Base-by-base conservation (phyloP, 2,888 invertebrate genomes). In the Zaprionus obscuricornis region DNA sequence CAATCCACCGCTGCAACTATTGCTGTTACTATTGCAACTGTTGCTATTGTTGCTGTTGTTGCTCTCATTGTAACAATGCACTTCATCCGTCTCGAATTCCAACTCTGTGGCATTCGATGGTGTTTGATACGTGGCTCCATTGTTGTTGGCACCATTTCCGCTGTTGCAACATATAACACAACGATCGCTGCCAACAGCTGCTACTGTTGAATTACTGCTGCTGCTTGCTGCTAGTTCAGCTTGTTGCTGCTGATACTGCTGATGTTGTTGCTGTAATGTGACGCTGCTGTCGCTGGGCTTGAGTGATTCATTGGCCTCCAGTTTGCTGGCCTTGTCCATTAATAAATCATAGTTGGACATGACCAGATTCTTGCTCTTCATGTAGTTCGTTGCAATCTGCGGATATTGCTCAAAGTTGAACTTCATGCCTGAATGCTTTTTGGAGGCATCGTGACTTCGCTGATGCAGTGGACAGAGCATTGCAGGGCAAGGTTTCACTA, bases 61-160 rank as follows among this genome's bases (percentile, higher is more conserved):
- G 51, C 52, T 37, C 27, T 70, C 64, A 17, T 70, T 43, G 27
- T 76, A 86, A 37, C 85, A 81, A 43, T 87, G 85, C 56, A 87
- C 82, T 33, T 89, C 88, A 50, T 90, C 89, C 36, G 91, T 89
- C 64, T 92, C 92, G 60, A 91, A 92, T 74, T 92, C 92, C 89
- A 95, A 92, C 85, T 95, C 95, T 0, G 95, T 94, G 22, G 95
- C 95, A 87, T 95, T 95, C 0, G 95, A 95, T 0, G 95, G 95
- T 0, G 95, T 95, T 85, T 95, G 95, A 31, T 95, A 90, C 66
- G 92, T 91, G 18, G 93, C 92, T 33, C n/a, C n/a, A n/a, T 92
- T 91, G 88, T 92, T 91, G 88, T 57, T 55, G 4, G 54, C n/a
- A 1, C 33, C 31, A 1, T 63, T 58, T 0, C 76, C 84, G 26